Base-by-base conservation (phyloP, 2,888 invertebrate species). In the Ophion ellenae region DNA sequence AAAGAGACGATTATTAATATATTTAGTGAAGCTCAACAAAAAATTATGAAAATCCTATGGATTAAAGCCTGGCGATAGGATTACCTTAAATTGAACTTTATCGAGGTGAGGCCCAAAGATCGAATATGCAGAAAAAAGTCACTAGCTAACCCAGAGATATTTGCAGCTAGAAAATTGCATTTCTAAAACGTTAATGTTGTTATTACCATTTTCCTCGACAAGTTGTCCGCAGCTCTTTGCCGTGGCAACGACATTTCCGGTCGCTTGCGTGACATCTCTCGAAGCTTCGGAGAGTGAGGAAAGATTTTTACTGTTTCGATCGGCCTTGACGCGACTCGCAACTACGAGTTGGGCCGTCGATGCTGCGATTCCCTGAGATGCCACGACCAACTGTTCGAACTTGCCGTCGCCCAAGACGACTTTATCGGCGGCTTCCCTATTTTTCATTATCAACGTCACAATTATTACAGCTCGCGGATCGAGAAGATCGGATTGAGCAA, bases 301-400 rank as follows among this genome's bases (percentile, higher is more conserved):
- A 86, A 99, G 95, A 91, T 97, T 97, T 88, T 95, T 95, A 91
- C 98, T 97, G 85, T 96, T 96, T 88, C 97, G 96, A 90, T 98
- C 97, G 0, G 99, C 99, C 94, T 99, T 98, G 9, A 99, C 99
- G 81, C 98, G 96, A 88, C 99, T 99, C 17, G 99, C 98, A 0
- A 99, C 99, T 76, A 99, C 99, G 83, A 99, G 95, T 94, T 99
- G 99, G 71, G 99, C 99, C 1, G 99, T 99, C 89, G 97, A 98
- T 86, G 98, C 99, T 80, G 98, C 98, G 84, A 99, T 98, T 94
- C 98, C 98, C 94, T 99, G 99, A 32, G 99, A 99, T 9, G 99
- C 99, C 0, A 99, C 99, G 84, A 99, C 97, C 85, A 99, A 96
- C 92, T 98, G 98, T 92, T 99, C 98, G 92, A 98, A 96, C 93